These are phyloP conservation scores for Agelaius phoeniceus DNA, from an alignment of 2,113 vertebrate genomes.

Conservation along the genomic window DNA sequence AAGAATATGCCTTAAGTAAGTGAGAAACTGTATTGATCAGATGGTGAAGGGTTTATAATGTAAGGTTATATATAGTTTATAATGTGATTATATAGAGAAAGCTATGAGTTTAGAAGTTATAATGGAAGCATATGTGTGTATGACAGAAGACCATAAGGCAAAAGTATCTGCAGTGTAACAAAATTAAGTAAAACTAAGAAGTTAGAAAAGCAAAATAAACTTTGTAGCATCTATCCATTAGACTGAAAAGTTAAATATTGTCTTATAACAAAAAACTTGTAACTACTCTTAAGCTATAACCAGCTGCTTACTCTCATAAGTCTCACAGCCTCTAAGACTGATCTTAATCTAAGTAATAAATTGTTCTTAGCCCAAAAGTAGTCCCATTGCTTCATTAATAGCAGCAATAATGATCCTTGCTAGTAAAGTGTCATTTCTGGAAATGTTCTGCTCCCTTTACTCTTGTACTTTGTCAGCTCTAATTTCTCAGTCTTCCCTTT, in stretches of 20 bases:
- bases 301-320: neutral
- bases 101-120: neutral
- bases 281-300: neutral
- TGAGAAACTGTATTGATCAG: neutral
- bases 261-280: neutral
- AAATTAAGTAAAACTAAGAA: neutral
- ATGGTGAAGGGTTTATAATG: neutral
- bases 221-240: neutral
- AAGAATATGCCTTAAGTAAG: neutral
- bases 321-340: neutral
- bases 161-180: neutral
- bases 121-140: neutral
- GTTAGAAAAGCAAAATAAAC: neutral
- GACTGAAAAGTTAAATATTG: neutral
- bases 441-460: neutral
- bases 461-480: neutral
- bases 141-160: neutral
- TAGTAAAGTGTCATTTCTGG: neutral
- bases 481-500: neutral
- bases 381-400: neutral
- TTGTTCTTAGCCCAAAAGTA: neutral
- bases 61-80: neutral
- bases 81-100: neutral
- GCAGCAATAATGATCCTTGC: neutral
- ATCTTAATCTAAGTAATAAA: neutral